Base-by-base conservation (phyloP, 30 jellyfish, hydroid and myxozoan species). In the Hydractinia symbiolongicarpus region DNA sequence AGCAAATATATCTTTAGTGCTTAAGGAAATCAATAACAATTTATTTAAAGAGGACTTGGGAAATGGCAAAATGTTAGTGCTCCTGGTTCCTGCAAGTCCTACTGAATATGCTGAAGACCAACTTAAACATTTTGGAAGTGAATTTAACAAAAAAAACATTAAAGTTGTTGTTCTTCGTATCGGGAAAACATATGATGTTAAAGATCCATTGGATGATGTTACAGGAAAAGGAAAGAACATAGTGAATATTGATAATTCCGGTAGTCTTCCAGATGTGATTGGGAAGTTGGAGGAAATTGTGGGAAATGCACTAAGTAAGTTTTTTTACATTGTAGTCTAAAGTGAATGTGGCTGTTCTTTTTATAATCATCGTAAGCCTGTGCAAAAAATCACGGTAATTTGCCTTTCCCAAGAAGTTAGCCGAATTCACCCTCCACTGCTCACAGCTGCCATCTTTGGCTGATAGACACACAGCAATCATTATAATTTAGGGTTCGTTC, bases 231-330 rank as follows among this genome's bases (percentile, higher is more conserved):
- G 17, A 44, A 44, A 44, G 7, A 64, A 64, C 74, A 64, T n/a
- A 64, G 74, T 64, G 19, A 7, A 64, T n/a, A 13, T 64, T 64
- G 74, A 64, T 6, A 51, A 64, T 64, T 7, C 40, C 2, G 17
- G 40, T 64, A 51, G 17, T 64, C 74, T 64, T 7, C 9, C 74
- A 64, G 74, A 64, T 64, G 19, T 64, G 74, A 64, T 64, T 64
- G 74, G 40, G 9, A 51, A 64, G 7, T 44, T 64, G 19, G 74
- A 64, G 74, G 74, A 64, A n/a, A 4, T 7, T n/a, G 7, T 64
- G 9, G 74, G 74, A 64, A 64, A 64, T 6, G 19, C 40, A n/a
- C 19, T 64, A 6, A 64, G 74, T 64, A 64, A 64, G 74, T 64
- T 44, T n/a, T n/a, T 6, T 7, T 64, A 7, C 40, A 13, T 7